Conservation (phyloP, 2,797 vertebrate genomes). For the Crypturellus tataupa region DNA sequence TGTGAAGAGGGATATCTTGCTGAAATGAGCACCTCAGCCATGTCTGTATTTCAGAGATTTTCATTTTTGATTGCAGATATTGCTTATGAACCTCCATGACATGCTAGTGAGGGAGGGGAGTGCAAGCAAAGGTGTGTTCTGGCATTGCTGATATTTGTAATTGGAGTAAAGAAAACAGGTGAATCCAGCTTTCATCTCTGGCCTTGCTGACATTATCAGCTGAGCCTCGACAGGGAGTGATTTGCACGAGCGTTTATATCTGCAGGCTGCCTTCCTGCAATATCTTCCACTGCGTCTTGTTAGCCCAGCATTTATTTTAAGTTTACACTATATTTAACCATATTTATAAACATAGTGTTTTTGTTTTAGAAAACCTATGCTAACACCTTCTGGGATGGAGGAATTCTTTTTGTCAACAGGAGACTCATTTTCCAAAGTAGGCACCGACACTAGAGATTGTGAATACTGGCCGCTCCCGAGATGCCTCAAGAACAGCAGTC, state of each 20-base stretch:
- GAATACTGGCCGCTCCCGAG: neutral
- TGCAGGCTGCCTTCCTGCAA: neutral
- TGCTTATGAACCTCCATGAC: neutral
- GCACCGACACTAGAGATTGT: neutral
- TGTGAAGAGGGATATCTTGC: constrained; percentile 3
- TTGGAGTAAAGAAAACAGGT: constrained; percentile 3
- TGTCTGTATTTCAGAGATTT: neutral
- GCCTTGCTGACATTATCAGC: constrained; percentile 17
- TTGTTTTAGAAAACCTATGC: neutral
- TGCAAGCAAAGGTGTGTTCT: neutral
- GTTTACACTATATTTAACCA: neutral
- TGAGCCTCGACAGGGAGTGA: neutral
- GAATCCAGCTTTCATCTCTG: constrained; percentile 44
- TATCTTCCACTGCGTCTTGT: neutral
- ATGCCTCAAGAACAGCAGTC: neutral
- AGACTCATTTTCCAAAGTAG: neutral
- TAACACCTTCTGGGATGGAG: neutral
- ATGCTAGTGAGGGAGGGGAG: neutral
- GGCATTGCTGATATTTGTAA: constrained; percentile 1
- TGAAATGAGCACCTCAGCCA: constrained; percentile 36
- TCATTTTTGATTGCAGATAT: neutral
- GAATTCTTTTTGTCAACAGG: neutral
- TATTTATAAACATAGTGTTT: neutral
- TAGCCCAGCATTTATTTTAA: neutral
- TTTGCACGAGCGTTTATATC: neutral